Evolutionary conservation across 2,797 vertebrate genomes (phyloP).

Genomic region (Siniperca scherzeri): DNA sequence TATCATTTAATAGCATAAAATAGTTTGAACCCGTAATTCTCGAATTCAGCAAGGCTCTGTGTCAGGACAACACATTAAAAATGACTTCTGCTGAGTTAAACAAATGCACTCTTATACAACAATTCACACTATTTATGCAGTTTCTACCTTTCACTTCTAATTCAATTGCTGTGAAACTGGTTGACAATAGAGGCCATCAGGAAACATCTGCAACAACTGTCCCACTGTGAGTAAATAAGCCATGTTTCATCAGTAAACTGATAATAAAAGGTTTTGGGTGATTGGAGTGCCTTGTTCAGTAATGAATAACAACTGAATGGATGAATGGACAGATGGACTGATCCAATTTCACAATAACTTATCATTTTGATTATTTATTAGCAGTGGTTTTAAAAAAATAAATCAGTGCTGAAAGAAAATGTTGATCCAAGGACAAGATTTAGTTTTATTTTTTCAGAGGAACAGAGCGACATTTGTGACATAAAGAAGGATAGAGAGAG

Average conservation of each 20-base stretch:
- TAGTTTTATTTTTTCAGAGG: not conserved
- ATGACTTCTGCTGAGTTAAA: not conserved
- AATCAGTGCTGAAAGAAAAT: not conserved
- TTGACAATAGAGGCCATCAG: slow-evolving; percentile 6
- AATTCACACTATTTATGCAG: not conserved
- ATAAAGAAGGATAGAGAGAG: not conserved
- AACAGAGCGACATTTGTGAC: not conserved
- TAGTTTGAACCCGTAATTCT: not conserved
- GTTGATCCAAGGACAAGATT: not conserved
- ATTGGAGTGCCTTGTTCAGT: slow-evolving; percentile 16
- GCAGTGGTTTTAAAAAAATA: not conserved
- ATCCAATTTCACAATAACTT: slow-evolving; percentile 46
- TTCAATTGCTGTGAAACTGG: not conserved
- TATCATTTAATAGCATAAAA: not conserved
- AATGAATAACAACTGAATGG: slow-evolving; percentile 30
- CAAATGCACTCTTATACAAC: not conserved
- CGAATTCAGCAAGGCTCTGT: not conserved
- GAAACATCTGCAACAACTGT: slow-evolving; percentile 5
- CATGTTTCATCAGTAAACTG: slow-evolving; percentile 35
- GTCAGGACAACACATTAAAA: slow-evolving; percentile 9
- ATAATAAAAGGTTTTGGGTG: slow-evolving; percentile 25
- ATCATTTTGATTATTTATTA: slow-evolving; percentile 14
- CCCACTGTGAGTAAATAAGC: slow-evolving; percentile 33
- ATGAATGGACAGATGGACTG: slow-evolving; percentile 19
- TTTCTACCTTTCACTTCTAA: not conserved